Percentiles rank a stretch among this genome's conserved stretches.
phyloP scores from a whole-genome alignment of 2,797 vertebrate genomes.

The Poeciliopsis presidionis region DNA sequence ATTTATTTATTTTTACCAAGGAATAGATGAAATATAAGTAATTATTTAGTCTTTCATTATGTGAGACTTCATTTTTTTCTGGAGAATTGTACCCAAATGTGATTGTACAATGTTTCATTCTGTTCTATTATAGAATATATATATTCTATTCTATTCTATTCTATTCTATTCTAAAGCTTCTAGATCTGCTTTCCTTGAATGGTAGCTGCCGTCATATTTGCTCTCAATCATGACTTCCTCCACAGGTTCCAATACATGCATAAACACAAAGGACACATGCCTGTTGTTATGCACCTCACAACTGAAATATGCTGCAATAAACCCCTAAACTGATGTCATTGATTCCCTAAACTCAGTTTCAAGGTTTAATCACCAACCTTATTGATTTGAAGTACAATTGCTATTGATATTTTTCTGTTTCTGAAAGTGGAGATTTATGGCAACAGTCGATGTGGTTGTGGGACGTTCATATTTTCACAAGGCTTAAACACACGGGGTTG shows the following conservation, averaged over 20 bases:
- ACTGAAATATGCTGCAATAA: background rate
- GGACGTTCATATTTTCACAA: no score
- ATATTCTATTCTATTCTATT: no score
- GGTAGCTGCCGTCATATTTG: background rate
- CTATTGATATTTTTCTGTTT: background rate
- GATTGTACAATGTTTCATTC: no score
- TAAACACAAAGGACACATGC: background rate
- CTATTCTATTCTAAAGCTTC: background rate
- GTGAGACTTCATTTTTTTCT: no score
- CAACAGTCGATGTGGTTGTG: no score
- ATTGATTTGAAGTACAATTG: background rate
- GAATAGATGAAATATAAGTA: no score
- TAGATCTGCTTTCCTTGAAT: background rate
- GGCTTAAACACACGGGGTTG: no score
- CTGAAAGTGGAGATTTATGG: no score
- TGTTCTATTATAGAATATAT: no score
- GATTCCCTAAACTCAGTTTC: background rate
- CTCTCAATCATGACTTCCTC: background rate
- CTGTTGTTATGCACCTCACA: background rate
- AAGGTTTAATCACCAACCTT: background rate
- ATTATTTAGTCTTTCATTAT: no score
- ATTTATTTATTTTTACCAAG: no score
- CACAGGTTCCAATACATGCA: background rate
- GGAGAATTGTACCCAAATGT: no score
- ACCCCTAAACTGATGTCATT: background rate